Percentiles rank a stretch among this genome's conserved stretches.
phyloP scores from a whole-genome alignment of 2,113 vertebrate species.

The Sceloporus tristichus region DNA sequence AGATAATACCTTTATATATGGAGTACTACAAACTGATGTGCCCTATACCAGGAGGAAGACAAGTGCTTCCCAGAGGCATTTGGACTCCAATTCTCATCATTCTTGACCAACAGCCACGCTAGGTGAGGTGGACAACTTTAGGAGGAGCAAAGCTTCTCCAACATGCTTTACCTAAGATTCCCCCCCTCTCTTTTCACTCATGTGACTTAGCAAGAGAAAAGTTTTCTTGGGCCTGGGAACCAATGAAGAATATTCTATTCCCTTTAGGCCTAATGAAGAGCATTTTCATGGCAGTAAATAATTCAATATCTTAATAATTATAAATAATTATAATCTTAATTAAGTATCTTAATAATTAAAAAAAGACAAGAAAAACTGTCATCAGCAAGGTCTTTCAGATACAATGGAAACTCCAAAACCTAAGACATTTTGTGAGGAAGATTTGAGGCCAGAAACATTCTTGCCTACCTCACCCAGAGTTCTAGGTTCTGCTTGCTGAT shows the following conservation, averaged over 20 bases:
- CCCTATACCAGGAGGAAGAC: not conserved
- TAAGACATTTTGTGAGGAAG: not conserved
- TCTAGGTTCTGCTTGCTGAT: not conserved
- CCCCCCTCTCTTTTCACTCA: not conserved
- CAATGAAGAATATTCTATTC: too few species aligned
- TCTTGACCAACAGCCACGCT: too few species aligned
- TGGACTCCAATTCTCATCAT: too few species aligned
- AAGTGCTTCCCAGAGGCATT: too few species aligned
- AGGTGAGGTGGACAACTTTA: too few species aligned
- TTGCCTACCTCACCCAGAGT: not conserved
- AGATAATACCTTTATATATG: not conserved
- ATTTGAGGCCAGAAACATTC: not conserved
- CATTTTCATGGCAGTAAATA: too few species aligned
- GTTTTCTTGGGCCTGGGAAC: not conserved
- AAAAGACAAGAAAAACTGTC: not conserved
- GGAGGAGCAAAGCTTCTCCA: too few species aligned
- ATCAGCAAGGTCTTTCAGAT: not conserved
- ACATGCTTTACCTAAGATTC: too few species aligned
- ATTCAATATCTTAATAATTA: too few species aligned
- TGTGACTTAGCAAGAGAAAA: not conserved
- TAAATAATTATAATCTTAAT: not conserved
- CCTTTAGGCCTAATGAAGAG: not conserved
- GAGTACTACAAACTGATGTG: not conserved
- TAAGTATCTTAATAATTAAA: not conserved
- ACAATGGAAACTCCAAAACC: not conserved